A percentile compares a stretch with the other conserved stretches of the same genome.
Conservation (phyloP, 64 coral and sea anemone genomes). For the Porites lutea region DNA sequence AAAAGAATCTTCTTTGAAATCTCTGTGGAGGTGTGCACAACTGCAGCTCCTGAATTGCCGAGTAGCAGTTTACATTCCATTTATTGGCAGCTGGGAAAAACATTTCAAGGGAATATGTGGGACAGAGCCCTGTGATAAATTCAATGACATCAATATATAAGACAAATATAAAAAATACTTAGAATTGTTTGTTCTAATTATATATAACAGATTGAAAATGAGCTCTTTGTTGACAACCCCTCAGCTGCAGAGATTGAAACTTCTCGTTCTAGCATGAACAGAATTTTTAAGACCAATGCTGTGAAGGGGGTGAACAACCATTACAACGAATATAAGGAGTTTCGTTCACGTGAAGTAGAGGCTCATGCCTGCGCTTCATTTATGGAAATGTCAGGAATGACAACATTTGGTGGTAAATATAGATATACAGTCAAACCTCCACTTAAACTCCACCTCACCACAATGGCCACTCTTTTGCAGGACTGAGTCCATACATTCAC, state of each 20-base stretch:
- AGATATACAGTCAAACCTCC: background rate
- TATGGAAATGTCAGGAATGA: constrained; percentile 53
- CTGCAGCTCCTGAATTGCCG: constrained; percentile 1
- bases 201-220: constrained; percentile 5
- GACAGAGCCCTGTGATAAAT: too few species aligned
- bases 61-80: too few species aligned
- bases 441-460: background rate
- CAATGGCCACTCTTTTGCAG: background rate
- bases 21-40: background rate
- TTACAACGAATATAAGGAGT: constrained; percentile 35
- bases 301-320: constrained; percentile 11
- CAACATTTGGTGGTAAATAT: constrained; percentile 35
- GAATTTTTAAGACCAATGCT: constrained; percentile 34
- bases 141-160: background rate
- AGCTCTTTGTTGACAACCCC: constrained; percentile 6
- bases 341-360: constrained; percentile 9
- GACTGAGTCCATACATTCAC: background rate
- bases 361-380: constrained; percentile 37
- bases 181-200: background rate
- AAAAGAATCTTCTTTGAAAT: constrained; percentile 13
- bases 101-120: background rate
- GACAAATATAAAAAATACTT: background rate
- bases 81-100: background rate
- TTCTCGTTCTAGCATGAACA: constrained; percentile 45
- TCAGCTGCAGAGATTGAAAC: constrained; percentile 35